These are phyloP conservation scores for Sporophila hypoxantha DNA, from an alignment of 2,113 vertebrate genomes.

Conservation along the genomic window DNA sequence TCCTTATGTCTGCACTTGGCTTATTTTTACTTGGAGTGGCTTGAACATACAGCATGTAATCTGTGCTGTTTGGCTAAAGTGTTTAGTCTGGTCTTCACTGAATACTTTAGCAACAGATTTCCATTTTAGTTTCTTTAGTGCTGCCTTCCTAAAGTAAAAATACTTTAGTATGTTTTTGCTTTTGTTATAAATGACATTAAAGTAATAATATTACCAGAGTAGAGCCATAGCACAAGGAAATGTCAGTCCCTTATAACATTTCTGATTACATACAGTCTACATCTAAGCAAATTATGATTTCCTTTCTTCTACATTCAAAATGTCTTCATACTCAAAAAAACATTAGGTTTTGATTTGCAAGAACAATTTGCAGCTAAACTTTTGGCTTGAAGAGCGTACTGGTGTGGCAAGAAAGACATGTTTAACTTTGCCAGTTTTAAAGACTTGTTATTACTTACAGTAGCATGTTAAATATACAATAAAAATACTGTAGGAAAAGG, in stretches of 20 bases:
- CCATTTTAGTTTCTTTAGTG: not conserved
- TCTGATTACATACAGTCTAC: not conserved
- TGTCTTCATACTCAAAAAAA: not conserved
- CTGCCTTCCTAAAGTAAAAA: conserved; percentile 1
- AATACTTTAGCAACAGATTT: conserved; percentile 18
- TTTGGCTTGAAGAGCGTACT: not conserved
- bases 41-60: conserved; percentile 25
- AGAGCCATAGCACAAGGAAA: not conserved
- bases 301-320: not conserved
- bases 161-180: not conserved
- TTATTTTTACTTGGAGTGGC: not conserved
- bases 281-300: not conserved
- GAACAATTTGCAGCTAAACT: not conserved
- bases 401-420: not conserved
- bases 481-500: not conserved
- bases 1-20: not conserved
- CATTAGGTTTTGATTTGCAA: not conserved
- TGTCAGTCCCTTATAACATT: not conserved
- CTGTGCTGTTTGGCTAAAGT: conserved; percentile 19
- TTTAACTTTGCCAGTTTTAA: not conserved
- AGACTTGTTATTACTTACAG: not conserved
- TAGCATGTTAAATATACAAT: not conserved
- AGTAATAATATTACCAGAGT: not conserved
- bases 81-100: not conserved
- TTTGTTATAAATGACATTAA: not conserved